phyloP scores from a whole-genome alignment of 2,113 vertebrate species.

The Amblyopsis rosae region DNA sequence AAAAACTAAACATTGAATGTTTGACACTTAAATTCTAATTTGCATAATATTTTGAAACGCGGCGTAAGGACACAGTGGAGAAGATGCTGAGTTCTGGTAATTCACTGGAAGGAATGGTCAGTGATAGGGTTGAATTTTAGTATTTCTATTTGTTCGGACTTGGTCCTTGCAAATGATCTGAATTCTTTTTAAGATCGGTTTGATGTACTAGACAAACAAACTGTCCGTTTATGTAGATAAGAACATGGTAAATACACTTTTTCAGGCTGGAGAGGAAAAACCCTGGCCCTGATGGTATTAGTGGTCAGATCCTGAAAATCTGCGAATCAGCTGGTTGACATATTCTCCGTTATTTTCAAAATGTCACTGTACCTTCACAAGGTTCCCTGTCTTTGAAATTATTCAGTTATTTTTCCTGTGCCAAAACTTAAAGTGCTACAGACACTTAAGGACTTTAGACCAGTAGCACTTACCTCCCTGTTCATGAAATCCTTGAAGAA shows the following conservation, averaged over 20 bases:
- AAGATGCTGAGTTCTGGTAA: too few species aligned
- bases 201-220: neutral
- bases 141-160: neutral
- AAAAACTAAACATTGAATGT: too few species aligned
- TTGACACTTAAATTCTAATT: too few species aligned
- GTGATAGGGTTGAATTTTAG: too few species aligned
- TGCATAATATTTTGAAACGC: too few species aligned
- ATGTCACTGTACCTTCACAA: neutral
- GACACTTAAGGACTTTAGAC: neutral
- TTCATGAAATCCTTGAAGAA: constrained; percentile 9
- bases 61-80: too few species aligned
- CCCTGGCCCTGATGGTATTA: constrained; percentile 8
- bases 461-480: constrained; percentile 1
- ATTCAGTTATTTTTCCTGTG: neutral
- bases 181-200: neutral
- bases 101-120: too few species aligned
- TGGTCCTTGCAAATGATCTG: neutral
- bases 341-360: constrained; percentile 3
- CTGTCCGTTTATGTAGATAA: too few species aligned
- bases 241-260: too few species aligned
- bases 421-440: neutral
- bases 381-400: constrained; percentile 10
- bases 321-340: neutral
- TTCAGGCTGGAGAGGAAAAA: neutral
- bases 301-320: neutral